phyloP scores from a whole-genome alignment of 2,797 vertebrate genomes.

The Alfaro cultratus region DNA sequence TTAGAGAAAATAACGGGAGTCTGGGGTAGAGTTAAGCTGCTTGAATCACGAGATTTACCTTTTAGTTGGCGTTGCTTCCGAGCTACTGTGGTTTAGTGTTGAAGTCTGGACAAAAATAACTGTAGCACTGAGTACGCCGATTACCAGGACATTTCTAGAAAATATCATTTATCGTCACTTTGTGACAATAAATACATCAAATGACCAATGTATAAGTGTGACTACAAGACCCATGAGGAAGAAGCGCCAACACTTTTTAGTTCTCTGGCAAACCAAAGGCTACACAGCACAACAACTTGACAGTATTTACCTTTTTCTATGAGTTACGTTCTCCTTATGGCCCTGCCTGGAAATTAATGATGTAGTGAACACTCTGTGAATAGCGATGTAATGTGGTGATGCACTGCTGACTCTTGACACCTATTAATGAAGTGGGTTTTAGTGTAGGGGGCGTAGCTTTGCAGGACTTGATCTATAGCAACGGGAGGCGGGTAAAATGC shows the following conservation, averaged over 20 bases:
- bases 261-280: neutral
- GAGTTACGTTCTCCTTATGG: neutral
- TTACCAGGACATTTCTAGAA: neutral
- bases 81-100: neutral
- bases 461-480: conserved; percentile 24
- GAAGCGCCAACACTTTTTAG: neutral
- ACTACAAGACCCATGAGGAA: neutral
- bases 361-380: neutral
- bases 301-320: neutral
- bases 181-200: neutral
- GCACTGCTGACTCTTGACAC: conserved; percentile 6
- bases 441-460: conserved; percentile 8
- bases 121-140: neutral
- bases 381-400: neutral
- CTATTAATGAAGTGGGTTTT: neutral
- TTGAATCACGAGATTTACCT: neutral
- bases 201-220: neutral
- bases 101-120: neutral
- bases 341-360: neutral
- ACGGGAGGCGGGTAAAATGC: conserved; percentile 2
- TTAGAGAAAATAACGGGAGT: neutral
- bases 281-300: neutral
- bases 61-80: neutral
- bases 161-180: neutral
- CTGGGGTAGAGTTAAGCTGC: neutral